Evolutionary conservation across 2,113 vertebrate species (phyloP), one percentile per base, ranked within the genome.

Genomic region (Dromiciops gliroides): DNA sequence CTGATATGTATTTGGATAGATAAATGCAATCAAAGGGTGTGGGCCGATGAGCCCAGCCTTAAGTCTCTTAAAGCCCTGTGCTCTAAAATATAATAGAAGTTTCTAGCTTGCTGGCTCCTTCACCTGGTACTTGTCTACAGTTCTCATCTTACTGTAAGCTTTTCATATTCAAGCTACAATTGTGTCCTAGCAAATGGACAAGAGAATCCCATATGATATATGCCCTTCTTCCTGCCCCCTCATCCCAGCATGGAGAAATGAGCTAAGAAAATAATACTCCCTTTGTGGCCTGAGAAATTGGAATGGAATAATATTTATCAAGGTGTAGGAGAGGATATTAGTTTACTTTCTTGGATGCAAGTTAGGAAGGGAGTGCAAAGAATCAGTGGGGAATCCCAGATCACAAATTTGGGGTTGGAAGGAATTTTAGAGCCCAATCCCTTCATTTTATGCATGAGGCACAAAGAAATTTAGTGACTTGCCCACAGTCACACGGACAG

Each of bases 171-270:
- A 94, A 89, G 49, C 26, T 90, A 75, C 50, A 91, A 91, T 89
- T 90, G 48, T 49, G 60, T 53, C 67, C 67, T 23, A 91, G 23
- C 52, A 88, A 88, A 75, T 16, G 11, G 14, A 12, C 0, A 48
- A 50, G 60, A 37, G 48, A 91, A 51, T 93, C 56, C 88, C 49
- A 5, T 92, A 51, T 90, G 90, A 37, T 44, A 49, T 22, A 56
- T 31, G 51, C 0, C 3, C 12, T 90, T 51, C 52, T 95, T 44
- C 8, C 92, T 50, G 92, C 28, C 10, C 10, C 50, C 37, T 92
- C 67, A 93, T 89, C 56, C n/a, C 52, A 14, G 48, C 90, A 93
- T 96, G 95, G 89, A 94, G 95, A 92, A 96, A 93, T 89, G 95
- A 96, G 50, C 75, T 95, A 89, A 96, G 95, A 93, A 92, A 95